Base-by-base conservation (phyloP, 2,888 invertebrate genomes). In the Cabera pusaria region DNA sequence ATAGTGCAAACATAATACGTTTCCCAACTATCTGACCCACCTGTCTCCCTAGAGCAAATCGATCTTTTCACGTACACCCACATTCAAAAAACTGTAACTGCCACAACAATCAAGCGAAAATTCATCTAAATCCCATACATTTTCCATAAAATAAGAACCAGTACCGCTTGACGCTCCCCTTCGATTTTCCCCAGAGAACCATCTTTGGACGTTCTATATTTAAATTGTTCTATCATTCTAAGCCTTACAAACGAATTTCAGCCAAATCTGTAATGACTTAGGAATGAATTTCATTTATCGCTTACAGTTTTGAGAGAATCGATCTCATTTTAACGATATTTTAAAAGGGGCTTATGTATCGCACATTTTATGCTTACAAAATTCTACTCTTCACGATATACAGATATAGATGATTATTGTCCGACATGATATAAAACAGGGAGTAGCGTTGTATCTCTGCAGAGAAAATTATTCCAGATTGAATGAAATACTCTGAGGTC, bases 111-210 rank as follows among this genome's bases (percentile, higher is more conserved):
- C 56, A 77, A 6, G 29, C 59, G 3, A 83, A 57, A 59, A 33
- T 58, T 38, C 48, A 32, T 64, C 37, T 17, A 53, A 63, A 33
- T 37, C 0, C 1, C 7, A 2, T 2, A 3, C 16, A 25, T 10
- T 29, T 14, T 19, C 8, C 1, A 1, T 0, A 0, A 9, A n/a
- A 39, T 53, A 67, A 45, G 22, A 54, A 6, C 18, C 34, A 71
- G 56, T 72, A 66, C 64, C 46, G 71, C 58, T 23, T 77, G 51
- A 24, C 20, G 53, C 40, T 43, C 22, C 14, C 33, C 52, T 51
- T 59, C 64, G 74, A 62, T 84, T 84, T 87, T 88, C 87, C 87
- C 86, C 76, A 77, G 85, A 88, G 88, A 84, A 81, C 87, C 86
- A 88, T 88, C 88, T 87, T 83, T 71, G 67, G 67, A 63, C 66